phyloP scores from a whole-genome alignment of 2,113 vertebrate species.

The Aplodontia rufa region DNA sequence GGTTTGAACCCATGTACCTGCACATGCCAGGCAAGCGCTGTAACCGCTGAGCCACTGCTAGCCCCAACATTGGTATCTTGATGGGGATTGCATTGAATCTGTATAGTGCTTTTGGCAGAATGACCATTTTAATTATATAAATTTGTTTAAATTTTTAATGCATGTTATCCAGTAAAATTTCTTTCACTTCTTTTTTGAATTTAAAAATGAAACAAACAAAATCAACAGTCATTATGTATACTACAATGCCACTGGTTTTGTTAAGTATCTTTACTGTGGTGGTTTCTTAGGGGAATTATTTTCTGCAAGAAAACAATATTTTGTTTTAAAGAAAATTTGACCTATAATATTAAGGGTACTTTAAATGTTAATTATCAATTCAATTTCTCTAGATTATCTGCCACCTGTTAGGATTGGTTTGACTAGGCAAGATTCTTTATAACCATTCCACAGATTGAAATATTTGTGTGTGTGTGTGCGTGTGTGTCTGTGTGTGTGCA shows the following conservation, averaged over 20 bases:
- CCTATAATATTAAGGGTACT: neutral
- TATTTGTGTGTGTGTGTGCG: neutral
- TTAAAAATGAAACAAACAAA: neutral
- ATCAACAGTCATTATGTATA: neutral
- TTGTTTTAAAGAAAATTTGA: neutral
- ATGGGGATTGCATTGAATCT: too few relatives aligned
- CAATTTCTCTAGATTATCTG: neutral
- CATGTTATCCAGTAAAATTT: neutral
- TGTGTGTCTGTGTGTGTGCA: neutral
- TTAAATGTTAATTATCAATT: neutral
- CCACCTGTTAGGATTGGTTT: neutral
- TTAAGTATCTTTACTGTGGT: neutral
- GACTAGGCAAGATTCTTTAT: neutral
- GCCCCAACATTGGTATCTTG: too few relatives aligned
- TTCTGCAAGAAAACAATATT: neutral
- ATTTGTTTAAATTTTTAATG: conserved; percentile 22
- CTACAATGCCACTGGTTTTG: neutral
- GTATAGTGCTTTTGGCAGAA: too few relatives aligned
- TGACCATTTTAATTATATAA: too few relatives aligned
- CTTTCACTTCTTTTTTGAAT: neutral
- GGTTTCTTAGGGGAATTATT: neutral
- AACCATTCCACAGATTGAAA: neutral
- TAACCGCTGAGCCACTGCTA: too few relatives aligned
- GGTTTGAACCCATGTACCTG: too few relatives aligned
- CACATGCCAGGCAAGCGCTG: too few relatives aligned